Conservation (phyloP, 1,140 invertebrate genomes). For the Eumeta japonica region DNA sequence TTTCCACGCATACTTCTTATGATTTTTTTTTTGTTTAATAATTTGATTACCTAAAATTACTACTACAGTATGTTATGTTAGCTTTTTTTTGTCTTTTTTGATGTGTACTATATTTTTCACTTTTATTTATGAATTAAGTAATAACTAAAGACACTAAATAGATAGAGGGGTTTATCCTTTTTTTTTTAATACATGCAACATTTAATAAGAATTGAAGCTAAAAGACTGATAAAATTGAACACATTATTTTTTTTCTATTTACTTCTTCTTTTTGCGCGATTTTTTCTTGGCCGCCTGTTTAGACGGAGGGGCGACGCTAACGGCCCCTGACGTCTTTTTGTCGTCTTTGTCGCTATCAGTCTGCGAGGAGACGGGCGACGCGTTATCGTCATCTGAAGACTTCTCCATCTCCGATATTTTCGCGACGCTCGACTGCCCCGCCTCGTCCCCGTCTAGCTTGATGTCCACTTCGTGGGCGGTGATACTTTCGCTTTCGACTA, state of each 20-base stretch:
- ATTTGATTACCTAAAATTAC: conserved; percentile 20
- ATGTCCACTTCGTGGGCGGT: conserved; percentile 39
- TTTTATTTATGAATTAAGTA: conserved; percentile 19
- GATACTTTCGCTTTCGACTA: conserved; percentile 45
- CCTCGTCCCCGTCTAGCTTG: conserved; percentile 29
- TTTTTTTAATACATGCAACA: conserved; percentile 14
- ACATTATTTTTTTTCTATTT: conserved; percentile 21
- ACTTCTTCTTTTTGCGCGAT: conserved; percentile 47
- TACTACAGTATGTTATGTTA: conserved; percentile 14
- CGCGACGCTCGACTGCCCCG: background rate
- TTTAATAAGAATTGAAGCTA: conserved; percentile 17
- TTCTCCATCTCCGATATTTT: conserved; percentile 41
- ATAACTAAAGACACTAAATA: conserved; percentile 24
- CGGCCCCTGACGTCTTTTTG: conserved; percentile 23
- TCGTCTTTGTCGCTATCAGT: conserved; percentile 50
- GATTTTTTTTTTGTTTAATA: conserved; percentile 30
- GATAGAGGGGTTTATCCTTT: conserved; percentile 9
- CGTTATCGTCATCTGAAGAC: conserved; percentile 48
- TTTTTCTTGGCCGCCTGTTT: conserved; percentile 46
- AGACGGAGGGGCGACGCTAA: conserved; percentile 23
- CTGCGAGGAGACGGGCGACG: conserved; percentile 35
- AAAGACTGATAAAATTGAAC: conserved; percentile 25
- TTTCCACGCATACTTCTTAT: no score
- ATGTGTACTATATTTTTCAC: conserved; percentile 17
- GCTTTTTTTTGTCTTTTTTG: conserved; percentile 33